Conservation (phyloP, 2,113 vertebrate species). For the Lampris incognitus region DNA sequence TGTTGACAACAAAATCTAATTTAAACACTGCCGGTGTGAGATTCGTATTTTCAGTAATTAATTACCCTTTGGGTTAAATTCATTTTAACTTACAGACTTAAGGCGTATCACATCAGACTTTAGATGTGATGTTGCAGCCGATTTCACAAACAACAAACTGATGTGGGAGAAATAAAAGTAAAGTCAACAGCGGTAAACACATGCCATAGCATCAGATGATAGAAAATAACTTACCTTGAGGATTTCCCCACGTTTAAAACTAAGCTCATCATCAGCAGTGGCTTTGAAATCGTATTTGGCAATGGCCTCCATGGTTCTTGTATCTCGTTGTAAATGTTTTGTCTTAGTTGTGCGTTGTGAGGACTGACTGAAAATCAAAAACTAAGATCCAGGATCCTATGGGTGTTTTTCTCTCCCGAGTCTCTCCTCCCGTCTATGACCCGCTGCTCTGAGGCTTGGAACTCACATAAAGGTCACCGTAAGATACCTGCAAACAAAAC, state of each 20-base stretch:
- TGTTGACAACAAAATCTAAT: not conserved
- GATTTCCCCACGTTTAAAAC: constrained; percentile 97
- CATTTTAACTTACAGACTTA: too few relatives aligned
- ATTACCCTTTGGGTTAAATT: too few relatives aligned
- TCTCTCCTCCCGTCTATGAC: constrained; percentile 81
- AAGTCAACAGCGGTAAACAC: constrained; percentile 15
- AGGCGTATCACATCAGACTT: not conserved
- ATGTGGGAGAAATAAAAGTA: not conserved
- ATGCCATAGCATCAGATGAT: constrained; percentile 10
- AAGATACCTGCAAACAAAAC: constrained; percentile 68
- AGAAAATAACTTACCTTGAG: constrained; percentile 87
- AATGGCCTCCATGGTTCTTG: constrained; percentile 92
- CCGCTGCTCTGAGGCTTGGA: constrained; percentile 68
- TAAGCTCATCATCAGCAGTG: constrained; percentile 98
- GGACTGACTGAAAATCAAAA: constrained; percentile 55
- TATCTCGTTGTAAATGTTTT: constrained; percentile 29
- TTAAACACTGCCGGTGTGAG: not conserved
- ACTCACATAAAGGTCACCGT: constrained; percentile 79
- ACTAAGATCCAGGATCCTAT: constrained; percentile 63
- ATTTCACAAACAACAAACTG: not conserved
- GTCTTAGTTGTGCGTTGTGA: constrained; percentile 45
- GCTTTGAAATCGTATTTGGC: constrained; percentile 99
- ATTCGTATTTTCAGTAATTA: not conserved
- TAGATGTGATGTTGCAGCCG: not conserved
- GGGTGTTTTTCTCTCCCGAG: constrained; percentile 63